phyloP scores from a whole-genome alignment of 2,888 invertebrate species.

The Girardia tigrina region DNA sequence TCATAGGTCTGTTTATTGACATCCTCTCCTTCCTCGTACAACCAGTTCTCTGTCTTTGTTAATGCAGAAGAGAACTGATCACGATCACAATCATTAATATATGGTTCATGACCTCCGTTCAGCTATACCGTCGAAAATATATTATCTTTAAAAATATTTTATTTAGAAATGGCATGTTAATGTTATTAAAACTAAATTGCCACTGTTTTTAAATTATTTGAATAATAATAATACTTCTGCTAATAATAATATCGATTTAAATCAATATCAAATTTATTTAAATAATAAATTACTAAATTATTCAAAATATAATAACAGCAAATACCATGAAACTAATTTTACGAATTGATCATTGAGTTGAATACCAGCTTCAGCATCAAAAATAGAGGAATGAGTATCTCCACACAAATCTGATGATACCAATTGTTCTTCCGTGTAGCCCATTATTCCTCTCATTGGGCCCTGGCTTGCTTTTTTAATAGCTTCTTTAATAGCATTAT shows the following conservation, averaged over 20 bases:
- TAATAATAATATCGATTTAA: no score
- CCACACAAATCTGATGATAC: slow-evolving; percentile 90
- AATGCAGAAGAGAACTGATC: slow-evolving; percentile 54
- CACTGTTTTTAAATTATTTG: no score
- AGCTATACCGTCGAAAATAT: slow-evolving; percentile 76
- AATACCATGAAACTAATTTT: slow-evolving; percentile 96
- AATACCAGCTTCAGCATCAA: slow-evolving; percentile 91
- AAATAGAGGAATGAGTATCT: slow-evolving; percentile 76
- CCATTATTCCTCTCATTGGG: slow-evolving; percentile 74
- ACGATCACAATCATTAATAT: slow-evolving; percentile 57
- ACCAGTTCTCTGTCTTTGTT: slow-evolving; percentile 79
- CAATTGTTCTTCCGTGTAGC: slow-evolving; percentile 85
- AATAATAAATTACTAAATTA: no score
- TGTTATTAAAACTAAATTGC: no score
- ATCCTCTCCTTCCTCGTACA: slow-evolving; percentile 90
- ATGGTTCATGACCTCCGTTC: slow-evolving; percentile 62
- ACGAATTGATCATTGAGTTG: slow-evolving; percentile 82
- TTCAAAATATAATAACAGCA: no score
- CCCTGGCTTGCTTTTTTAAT: slow-evolving; percentile 69
- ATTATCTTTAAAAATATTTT: no score
- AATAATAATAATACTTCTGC: no score
- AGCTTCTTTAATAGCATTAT: slow-evolving; percentile 75
- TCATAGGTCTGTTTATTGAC: slow-evolving; percentile 63
- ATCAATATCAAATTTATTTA: no score
- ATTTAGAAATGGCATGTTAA: no score